Evolutionary conservation across 1,140 invertebrate species (phyloP).

Genomic region (Octopus bimaculoides): DNA sequence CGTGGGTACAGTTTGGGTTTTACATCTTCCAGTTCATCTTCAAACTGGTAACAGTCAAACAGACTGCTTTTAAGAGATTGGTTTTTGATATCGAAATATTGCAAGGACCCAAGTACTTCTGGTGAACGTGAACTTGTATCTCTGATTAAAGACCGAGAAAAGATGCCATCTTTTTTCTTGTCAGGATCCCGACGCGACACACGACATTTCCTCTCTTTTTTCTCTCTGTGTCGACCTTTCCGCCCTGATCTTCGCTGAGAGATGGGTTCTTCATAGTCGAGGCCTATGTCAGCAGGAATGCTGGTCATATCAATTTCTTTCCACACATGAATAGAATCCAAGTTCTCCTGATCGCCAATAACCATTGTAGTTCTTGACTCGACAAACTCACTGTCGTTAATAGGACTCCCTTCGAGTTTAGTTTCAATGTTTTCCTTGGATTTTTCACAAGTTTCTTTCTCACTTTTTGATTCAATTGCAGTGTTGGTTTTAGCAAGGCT

Average conservation of each 20-base stretch:
- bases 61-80: not conserved
- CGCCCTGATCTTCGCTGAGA: not conserved
- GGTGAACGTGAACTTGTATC: not conserved
- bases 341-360: not conserved
- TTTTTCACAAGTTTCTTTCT: not conserved
- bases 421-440: not conserved
- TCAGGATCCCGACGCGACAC: not conserved
- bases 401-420: not conserved
- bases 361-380: not conserved
- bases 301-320: not conserved
- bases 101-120: not conserved
- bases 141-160: not conserved
- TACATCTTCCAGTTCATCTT: not conserved
- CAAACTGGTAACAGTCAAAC: slow-evolving; percentile 7
- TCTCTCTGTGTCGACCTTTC: not conserved
- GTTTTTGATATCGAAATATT: not conserved
- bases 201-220: not conserved
- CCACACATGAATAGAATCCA: not conserved
- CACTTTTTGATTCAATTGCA: not conserved
- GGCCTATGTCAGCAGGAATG: not conserved
- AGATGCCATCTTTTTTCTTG: slow-evolving; percentile 10
- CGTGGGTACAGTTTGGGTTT: not conserved
- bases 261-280: not conserved
- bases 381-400: not conserved
- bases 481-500: not conserved